Conservation (phyloP, 1,140 invertebrate species). For the Ostrea denselamellosa region DNA sequence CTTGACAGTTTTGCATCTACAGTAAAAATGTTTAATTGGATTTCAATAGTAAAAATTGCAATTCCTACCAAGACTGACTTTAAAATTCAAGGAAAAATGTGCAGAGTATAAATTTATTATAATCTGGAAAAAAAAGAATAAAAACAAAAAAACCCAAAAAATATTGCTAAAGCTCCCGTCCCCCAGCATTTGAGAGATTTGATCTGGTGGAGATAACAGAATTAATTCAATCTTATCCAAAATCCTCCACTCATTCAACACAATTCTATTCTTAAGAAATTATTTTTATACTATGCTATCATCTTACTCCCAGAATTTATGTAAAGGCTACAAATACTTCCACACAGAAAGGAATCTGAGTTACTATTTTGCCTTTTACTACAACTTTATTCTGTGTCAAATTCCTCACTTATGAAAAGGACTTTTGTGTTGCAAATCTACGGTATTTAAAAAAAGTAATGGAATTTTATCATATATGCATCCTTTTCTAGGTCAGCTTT, state of each 20-base stretch:
- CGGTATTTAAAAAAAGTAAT: constrained; percentile 23
- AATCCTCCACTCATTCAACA: neutral
- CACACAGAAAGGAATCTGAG: neutral
- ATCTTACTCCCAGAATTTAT: too few species aligned
- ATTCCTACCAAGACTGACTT: too few species aligned
- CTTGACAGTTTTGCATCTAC: neutral
- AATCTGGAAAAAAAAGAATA: neutral
- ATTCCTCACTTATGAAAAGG: constrained; percentile 9
- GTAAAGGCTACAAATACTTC: too few species aligned
- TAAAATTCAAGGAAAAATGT: too few species aligned
- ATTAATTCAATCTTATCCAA: neutral
- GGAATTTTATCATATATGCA: neutral
- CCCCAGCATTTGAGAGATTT: too few species aligned
- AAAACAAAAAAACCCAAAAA: neutral
- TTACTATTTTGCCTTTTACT: neutral
- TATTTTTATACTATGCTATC: too few species aligned
- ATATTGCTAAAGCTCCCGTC: neutral
- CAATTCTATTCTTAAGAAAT: too few species aligned
- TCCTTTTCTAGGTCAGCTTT: constrained; percentile 17
- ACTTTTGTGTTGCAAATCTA: neutral
- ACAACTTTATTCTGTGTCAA: constrained; percentile 21
- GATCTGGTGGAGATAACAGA: neutral
- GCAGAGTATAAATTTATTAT: neutral
- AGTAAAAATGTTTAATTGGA: neutral
- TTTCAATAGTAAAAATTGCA: neutral